Evolutionary conservation across 2,888 invertebrate genomes (phyloP), one percentile per base, ranked within the genome.

Genomic region (Stenichneumon culpator): DNA sequence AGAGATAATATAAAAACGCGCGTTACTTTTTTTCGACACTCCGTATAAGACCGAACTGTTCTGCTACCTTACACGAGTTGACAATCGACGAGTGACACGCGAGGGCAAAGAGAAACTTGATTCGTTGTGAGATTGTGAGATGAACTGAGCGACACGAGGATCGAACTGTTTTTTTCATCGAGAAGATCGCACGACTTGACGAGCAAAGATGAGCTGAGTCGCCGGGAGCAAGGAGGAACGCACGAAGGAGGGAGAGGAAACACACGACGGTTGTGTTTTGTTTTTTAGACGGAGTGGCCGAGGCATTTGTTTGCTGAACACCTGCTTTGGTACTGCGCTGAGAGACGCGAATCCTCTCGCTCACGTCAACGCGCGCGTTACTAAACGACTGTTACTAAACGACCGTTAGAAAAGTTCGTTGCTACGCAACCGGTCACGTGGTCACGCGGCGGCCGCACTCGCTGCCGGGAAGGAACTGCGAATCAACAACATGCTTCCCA

Each of bases 381-480:
- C 44, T 47, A 16, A 47, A 47, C 44, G 44, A 47, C 44, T 14
- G 44, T 47, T 47, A 14, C 16, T 47, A 47, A 47, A 47, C 44
- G 44, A 69, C 39, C 39, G 39, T 68, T 67, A 32, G 67, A 68
- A 28, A 52, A 57, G 22, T 57, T 50, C 65, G 74, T 52, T 65
- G 52, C 72, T 65, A 67, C 65, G 74, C 70, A 63, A 79, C 57
- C 57, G 77, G 86, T 88, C 90, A 92, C 92, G 92, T 92, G 92
- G 91, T 81, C 79, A 32, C 50, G 82, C 78, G 39, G 36, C 50
- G 28, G 72, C 22, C 50, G 11, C 16, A 25, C 39, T n/a, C 28
- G 60, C 69, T 22, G 28, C 89, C 86, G 89, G 28, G 50, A 63
- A 50, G 19, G 11, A 47, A 39, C 57, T 4, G 16, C 11, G n/a